Evolutionary conservation across 92 coral and sea anemone genomes (phyloP).

Genomic region (Umimayanthus kanabou): DNA sequence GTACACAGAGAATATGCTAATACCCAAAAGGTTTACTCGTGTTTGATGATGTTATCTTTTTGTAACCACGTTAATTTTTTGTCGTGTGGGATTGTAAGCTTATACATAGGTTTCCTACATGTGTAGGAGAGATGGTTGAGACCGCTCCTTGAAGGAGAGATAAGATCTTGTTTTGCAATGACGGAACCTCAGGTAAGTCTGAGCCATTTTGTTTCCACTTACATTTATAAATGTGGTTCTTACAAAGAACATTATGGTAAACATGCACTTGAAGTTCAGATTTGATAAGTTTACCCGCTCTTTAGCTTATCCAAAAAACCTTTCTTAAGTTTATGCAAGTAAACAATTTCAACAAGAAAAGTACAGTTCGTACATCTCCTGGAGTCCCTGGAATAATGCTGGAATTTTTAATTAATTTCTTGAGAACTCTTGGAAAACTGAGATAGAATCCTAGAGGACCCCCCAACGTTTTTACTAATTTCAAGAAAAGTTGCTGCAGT

Average conservation of each 20-base stretch:
- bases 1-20: no score
- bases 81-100: no score
- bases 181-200: constrained; percentile 84
- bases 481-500: no score
- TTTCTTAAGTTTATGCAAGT: background rate
- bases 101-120: background rate
- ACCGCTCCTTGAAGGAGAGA: constrained; percentile 90
- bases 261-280: background rate
- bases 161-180: constrained; percentile 97
- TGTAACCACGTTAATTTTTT: background rate
- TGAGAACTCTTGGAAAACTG: no score
- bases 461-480: no score
- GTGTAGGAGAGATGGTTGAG: constrained; percentile 79
- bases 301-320: background rate
- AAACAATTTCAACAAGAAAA: no score
- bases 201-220: background rate
- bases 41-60: background rate
- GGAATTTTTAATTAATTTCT: no score
- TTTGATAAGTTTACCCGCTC: background rate
- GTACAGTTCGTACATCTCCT: no score
- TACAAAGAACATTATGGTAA: no score
- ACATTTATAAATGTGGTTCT: background rate
- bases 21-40: no score
- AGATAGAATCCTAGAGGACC: no score
- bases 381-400: no score